phyloP scores from a whole-genome alignment of 2,797 vertebrate species.

The Lophius americanus region DNA sequence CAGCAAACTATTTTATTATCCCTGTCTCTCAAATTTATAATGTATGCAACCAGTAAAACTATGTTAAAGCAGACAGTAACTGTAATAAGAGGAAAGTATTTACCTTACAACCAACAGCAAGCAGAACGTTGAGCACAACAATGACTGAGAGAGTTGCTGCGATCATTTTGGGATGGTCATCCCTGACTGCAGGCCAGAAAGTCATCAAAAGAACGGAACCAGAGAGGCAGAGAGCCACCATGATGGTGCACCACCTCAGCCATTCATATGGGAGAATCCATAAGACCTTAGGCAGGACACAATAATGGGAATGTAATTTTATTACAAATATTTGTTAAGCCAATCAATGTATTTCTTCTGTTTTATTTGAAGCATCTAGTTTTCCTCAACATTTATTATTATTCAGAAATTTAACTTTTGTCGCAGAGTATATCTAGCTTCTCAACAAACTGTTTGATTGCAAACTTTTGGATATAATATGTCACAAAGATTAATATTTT shows the following conservation, averaged over 20 bases:
- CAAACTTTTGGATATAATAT: neutral
- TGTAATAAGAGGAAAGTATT: neutral
- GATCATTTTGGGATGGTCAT: constrained; percentile 88
- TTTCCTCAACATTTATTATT: neutral
- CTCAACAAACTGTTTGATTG: neutral
- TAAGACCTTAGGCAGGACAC: constrained; percentile 81
- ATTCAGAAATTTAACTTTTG: neutral
- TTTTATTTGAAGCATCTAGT: neutral
- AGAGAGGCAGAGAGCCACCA: constrained; percentile 89
- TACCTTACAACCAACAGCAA: constrained; percentile 95
- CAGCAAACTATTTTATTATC: constrained; percentile 34
- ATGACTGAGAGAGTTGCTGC: constrained; percentile 82
- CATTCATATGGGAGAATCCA: constrained; percentile 89
- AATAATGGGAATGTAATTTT: neutral
- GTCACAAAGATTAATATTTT: neutral
- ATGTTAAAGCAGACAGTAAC: constrained; percentile 13
- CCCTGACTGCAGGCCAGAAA: constrained; percentile 93
- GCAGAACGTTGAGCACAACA: constrained; percentile 87
- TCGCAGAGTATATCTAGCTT: neutral
- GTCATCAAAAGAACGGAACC: constrained; percentile 93
- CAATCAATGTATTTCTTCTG: neutral
- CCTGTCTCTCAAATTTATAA: constrained; percentile 23
- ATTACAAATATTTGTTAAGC: neutral
- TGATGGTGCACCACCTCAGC: constrained; percentile 89
- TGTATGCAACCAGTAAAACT: constrained; percentile 7